Conservation (phyloP, 2,797 vertebrate species). For the Chiroxiphia lanceolata region DNA sequence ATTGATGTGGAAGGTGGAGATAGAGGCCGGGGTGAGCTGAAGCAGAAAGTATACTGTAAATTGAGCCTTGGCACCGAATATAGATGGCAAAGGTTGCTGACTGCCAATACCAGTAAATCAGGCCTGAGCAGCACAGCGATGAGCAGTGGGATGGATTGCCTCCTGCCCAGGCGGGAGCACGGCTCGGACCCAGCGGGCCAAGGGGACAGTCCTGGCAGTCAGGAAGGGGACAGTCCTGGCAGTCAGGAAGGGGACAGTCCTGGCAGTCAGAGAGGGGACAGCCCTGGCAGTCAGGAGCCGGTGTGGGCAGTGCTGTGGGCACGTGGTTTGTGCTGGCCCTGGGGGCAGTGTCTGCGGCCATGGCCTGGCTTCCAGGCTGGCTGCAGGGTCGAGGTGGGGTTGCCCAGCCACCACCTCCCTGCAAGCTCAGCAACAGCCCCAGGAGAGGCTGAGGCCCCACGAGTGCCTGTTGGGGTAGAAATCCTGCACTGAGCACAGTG, state of each 20-base stretch:
- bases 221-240: fast-evolving
- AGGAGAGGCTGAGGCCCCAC: neutral
- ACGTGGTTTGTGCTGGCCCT: fast-evolving
- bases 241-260: neutral
- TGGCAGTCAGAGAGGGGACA: fast-evolving
- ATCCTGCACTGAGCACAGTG: fast-evolving
- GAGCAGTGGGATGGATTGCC: neutral
- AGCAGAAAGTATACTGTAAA: slow-evolving; percentile 51
- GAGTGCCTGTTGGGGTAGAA: neutral
- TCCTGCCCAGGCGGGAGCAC: fast-evolving
- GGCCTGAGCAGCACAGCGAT: neutral
- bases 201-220: fast-evolving
- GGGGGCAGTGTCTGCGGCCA: fast-evolving
- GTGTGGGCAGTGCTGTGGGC: fast-evolving
- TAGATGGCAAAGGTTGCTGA: slow-evolving; percentile 38
- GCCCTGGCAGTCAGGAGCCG: neutral
- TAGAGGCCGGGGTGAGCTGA: slow-evolving; percentile 32
- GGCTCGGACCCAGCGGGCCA: fast-evolving
- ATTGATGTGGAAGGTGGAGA: slow-evolving; percentile 52
- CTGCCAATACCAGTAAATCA: slow-evolving; percentile 37
- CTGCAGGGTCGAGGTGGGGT: fast-evolving
- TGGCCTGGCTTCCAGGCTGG: neutral
- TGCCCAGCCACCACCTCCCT: neutral
- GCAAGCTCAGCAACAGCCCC: neutral
- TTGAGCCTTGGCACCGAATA: slow-evolving; percentile 51